Base-by-base conservation (phyloP, 2,888 invertebrate genomes). In the Acrobasis repandana region DNA sequence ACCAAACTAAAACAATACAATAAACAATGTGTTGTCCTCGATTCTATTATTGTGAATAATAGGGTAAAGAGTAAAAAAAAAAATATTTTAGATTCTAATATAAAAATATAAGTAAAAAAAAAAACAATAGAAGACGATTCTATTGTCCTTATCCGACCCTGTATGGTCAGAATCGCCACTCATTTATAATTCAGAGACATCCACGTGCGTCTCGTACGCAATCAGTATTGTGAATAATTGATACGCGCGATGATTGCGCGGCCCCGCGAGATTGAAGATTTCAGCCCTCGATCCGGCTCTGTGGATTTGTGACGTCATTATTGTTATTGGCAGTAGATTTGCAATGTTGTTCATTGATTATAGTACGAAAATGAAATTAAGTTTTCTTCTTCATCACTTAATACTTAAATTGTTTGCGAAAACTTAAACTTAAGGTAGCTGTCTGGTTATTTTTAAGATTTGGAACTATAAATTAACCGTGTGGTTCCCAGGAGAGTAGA, bases 161-260 rank as follows among this genome's bases (percentile, higher is more conserved):
- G 64, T 65, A 14, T 46, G 76, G 82, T 79, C 84, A 80, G 79
- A 77, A 77, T 85, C 77, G 81, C 86, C 85, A 63, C 74, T 75
- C 75, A 90, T 91, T 79, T 86, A 90, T 91, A 84, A 90, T 91
- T 85, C 86, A 90, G 71, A 60, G 73, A 75, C 78, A 85, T 85
- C 86, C 87, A 85, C 88, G 86, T 90, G 88, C 86, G 85, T 86
- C 85, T 88, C 86, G 86, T 87, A 91, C 92, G 89, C 92, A 92
- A 92, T 92, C 92, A 92, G 88, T 90, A 90, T 90, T 79, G 82
- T 92, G 87, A 92, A 92, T 92, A 90, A 92, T 92, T 81, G 82
- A 92, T 91, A 82, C 65, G 67, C 68, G 77, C 80, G 88, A 90
- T 90, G 89, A 91, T 88, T 88, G 86, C 79, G 76, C 74, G 76